phyloP scores from a whole-genome alignment of 2,888 invertebrate genomes.

The Standfussiana lucernea region DNA sequence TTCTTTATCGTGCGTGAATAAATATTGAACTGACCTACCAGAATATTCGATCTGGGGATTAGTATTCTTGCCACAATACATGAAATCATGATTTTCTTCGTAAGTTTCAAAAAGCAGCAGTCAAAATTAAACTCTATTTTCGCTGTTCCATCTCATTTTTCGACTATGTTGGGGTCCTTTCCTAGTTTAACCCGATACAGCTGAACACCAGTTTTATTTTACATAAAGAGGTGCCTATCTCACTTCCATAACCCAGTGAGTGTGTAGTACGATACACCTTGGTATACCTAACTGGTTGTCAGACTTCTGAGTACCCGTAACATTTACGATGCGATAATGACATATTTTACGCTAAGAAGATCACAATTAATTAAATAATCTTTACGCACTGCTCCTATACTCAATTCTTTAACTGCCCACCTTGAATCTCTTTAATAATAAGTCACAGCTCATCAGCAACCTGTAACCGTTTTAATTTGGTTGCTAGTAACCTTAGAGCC shows the following conservation, averaged over 20 bases:
- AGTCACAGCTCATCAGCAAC: constrained; percentile 69
- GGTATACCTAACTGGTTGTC: too few relatives aligned
- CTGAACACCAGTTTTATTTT: neutral
- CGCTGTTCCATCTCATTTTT: neutral
- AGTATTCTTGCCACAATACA: constrained; percentile 7
- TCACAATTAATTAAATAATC: too few relatives aligned
- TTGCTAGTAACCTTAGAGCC: constrained; percentile 66
- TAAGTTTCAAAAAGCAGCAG: neutral
- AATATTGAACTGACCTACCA: constrained; percentile 29
- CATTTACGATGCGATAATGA: too few relatives aligned
- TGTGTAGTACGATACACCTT: too few relatives aligned
- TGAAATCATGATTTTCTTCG: neutral
- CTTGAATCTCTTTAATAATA: constrained; percentile 52
- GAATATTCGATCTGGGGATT: constrained; percentile 11
- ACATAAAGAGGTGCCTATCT: too few relatives aligned
- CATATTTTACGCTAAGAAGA: too few relatives aligned
- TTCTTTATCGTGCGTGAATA: constrained; percentile 28
- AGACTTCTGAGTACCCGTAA: too few relatives aligned
- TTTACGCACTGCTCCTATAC: too few relatives aligned
- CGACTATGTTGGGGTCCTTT: neutral
- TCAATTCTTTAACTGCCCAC: constrained; percentile 3
- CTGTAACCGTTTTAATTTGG: constrained; percentile 63
- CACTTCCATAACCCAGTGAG: too few relatives aligned
- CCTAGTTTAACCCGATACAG: neutral
- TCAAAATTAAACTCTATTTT: neutral